phyloP scores from a whole-genome alignment of 1,140 invertebrate species.

The Anastatus disparis region DNA sequence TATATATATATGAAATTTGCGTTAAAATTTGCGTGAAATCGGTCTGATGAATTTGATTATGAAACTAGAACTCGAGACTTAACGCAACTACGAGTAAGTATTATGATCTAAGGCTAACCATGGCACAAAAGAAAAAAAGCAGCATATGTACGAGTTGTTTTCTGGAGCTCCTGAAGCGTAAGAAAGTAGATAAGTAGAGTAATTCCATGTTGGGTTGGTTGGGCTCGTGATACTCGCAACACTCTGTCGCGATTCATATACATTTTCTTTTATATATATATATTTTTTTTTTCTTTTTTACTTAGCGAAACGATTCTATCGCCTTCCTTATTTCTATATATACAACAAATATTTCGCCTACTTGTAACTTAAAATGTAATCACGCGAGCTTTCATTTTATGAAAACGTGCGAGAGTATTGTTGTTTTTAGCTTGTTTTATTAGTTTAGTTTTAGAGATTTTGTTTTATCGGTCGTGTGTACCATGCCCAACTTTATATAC shows the following conservation, averaged over 20 bases:
- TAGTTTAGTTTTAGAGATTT: too few relatives aligned
- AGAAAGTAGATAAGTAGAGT: conserved; percentile 39
- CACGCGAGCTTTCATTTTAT: too few relatives aligned
- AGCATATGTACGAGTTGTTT: background rate
- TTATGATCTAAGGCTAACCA: conserved; percentile 3
- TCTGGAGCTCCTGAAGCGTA: background rate
- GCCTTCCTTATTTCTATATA: too few relatives aligned
- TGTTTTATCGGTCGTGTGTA: too few relatives aligned
- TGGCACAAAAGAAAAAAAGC: background rate
- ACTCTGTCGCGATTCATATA: background rate
- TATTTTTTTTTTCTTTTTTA: too few relatives aligned
- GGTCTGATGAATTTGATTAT: conserved; percentile 14
- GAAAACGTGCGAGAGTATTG: too few relatives aligned
- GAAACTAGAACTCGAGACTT: conserved; percentile 17
- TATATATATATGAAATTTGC: too few relatives aligned
- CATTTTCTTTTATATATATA: background rate
- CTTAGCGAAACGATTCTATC: too few relatives aligned
- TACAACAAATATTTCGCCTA: too few relatives aligned
- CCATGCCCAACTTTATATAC: too few relatives aligned
- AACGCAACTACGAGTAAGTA: conserved; percentile 19
- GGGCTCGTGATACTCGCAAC: background rate
- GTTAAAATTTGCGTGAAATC: conserved; percentile 24
- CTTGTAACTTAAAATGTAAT: too few relatives aligned
- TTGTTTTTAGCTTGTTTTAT: too few relatives aligned
- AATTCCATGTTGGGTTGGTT: conserved; percentile 26